phyloP scores from a whole-genome alignment of 2,888 invertebrate genomes.

The Octodonta nipae region DNA sequence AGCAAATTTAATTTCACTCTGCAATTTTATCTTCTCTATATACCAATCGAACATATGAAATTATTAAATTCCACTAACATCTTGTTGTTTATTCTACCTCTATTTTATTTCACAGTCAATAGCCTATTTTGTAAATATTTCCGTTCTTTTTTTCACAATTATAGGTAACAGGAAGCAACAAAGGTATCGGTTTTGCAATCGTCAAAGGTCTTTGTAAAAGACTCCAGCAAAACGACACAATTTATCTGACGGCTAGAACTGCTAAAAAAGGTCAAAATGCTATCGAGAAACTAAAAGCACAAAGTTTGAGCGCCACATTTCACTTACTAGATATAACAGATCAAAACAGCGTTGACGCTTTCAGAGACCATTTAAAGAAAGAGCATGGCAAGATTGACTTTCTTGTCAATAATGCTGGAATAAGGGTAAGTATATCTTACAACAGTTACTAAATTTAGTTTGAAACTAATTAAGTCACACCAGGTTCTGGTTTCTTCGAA shows the following conservation, averaged over 20 bases:
- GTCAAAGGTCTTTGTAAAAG: constrained; percentile 52
- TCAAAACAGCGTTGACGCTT: constrained; percentile 41
- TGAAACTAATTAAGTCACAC: too few species aligned
- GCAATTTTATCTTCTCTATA: too few species aligned
- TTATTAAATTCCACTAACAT: too few species aligned
- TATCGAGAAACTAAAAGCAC: constrained; percentile 42
- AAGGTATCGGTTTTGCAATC: constrained; percentile 55
- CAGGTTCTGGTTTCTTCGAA: too few species aligned
- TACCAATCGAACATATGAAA: too few species aligned
- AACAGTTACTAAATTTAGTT: too few species aligned
- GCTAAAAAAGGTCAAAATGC: constrained; percentile 43
- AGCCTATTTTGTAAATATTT: too few species aligned
- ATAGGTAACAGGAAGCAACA: constrained; percentile 57
- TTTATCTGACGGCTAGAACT: constrained; percentile 56
- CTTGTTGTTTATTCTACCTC: too few species aligned
- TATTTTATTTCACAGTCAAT: too few species aligned
- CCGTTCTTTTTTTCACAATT: too few species aligned
- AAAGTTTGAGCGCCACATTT: constrained; percentile 43
- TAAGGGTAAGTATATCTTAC: constrained; percentile 35
- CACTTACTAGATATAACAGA: constrained; percentile 58
- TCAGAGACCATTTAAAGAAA: constrained; percentile 45
- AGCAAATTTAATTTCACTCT: too few species aligned
- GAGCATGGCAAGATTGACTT: constrained; percentile 56
- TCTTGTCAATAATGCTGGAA: constrained; percentile 64
- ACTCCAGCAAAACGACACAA: constrained; percentile 51